A percentile compares a stretch with the other conserved stretches of the same genome.
These are phyloP conservation scores for Tychaedon coryphoeus DNA, from an alignment of 2,113 vertebrate genomes.

Conservation along the genomic window DNA sequence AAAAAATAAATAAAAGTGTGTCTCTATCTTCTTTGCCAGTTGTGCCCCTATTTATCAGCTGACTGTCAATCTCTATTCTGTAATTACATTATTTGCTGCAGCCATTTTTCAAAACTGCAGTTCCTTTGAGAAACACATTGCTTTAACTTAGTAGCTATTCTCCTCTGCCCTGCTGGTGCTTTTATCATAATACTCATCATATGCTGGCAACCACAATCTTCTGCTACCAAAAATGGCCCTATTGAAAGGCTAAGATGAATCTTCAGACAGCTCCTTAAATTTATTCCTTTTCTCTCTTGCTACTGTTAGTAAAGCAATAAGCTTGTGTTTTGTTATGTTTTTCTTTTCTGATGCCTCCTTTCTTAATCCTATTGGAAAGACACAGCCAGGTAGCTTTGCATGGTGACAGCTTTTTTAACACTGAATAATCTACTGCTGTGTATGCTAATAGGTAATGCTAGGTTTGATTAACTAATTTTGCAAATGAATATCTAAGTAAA, in stretches of 20 bases:
- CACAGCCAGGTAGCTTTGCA: background rate
- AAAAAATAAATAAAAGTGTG: background rate
- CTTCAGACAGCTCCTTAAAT: slow-evolving; percentile 19
- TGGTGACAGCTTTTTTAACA: slow-evolving; percentile 11
- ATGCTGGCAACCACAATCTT: slow-evolving; percentile 19
- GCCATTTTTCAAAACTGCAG: slow-evolving; percentile 15
- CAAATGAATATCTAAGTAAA: slow-evolving; percentile 36
- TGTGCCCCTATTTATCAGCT: background rate
- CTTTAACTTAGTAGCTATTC: slow-evolving; percentile 17
- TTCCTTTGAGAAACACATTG: slow-evolving; percentile 1
- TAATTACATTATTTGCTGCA: slow-evolving; percentile 21
- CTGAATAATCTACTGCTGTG: slow-evolving; percentile 15
- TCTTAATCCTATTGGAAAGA: background rate
- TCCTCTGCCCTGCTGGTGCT: slow-evolving; percentile 20
- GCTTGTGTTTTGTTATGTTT: background rate
- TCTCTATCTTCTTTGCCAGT: background rate
- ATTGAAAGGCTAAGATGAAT: slow-evolving; percentile 25
- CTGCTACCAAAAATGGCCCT: background rate
- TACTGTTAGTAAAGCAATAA: slow-evolving; percentile 14
- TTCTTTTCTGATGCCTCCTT: background rate
- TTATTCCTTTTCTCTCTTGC: background rate
- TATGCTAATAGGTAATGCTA: slow-evolving; percentile 19
- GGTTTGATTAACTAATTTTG: slow-evolving; percentile 46
- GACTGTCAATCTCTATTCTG: background rate
- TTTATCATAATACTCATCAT: slow-evolving; percentile 45